Base-by-base conservation (phyloP, 2,888 invertebrate species). In the Eretmocerus hayati region DNA sequence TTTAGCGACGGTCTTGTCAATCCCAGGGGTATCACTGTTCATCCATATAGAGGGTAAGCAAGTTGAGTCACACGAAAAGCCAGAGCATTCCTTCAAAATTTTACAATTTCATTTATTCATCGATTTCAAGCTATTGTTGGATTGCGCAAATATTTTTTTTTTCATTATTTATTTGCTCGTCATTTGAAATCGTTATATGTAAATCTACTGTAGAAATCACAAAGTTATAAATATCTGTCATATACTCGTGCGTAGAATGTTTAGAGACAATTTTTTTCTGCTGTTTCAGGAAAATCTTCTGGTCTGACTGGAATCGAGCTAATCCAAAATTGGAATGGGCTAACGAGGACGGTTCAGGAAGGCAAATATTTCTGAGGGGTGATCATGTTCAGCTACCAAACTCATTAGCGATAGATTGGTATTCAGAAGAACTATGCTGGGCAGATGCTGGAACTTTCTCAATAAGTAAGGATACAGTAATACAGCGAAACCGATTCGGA, bases 251-350 rank as follows among this genome's bases (percentile, higher is more conserved):
- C n/a, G n/a, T n/a, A n/a, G n/a, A n/a, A n/a, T n/a, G n/a, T n/a
- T n/a, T n/a, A n/a, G n/a, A n/a, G n/a, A n/a, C n/a, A n/a, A n/a
- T n/a, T n/a, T n/a, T n/a, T n/a, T n/a, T n/a, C n/a, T n/a, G n/a
- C n/a, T n/a, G 11, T 26, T 26, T 6, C 68, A 93, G 94, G 32
- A 90, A 93, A 76, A 78, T 99, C 54, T 99, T 92, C 72, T 99
- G 97, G 94, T 87, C 92, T 0, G 97, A 99, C 72, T 99, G 97
- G 97, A 86, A 93, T 71, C 81, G 97, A 20, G 75, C 77, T 5
- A 76, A 80, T 36, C 96, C 99, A 0, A 93, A 91, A 75, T 90
- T 99, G 57, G 97, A 97, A 72, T 84, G 85, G 80, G 84, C 96
- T 1, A 90, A 91, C 69, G 83, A 95, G 77, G 97, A 99, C 71